Base-by-base conservation (phyloP, 2,113 vertebrate species). In the Ctenodactylus gundi region DNA sequence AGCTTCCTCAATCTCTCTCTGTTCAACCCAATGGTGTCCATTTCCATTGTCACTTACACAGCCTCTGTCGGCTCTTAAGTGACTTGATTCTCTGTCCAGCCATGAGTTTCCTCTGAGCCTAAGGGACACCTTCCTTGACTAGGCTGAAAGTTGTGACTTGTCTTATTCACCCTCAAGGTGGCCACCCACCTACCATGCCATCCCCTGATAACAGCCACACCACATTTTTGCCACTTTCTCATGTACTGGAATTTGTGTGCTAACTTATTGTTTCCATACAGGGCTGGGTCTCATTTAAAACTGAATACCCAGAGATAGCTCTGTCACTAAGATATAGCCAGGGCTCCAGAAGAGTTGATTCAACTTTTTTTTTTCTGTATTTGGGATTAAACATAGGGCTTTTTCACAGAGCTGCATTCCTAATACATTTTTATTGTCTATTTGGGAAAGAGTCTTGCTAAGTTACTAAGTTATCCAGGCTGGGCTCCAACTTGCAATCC, bases 201-300 rank as follows among this genome's bases (percentile, higher is more conserved):
- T 4, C 25, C 34, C 60, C 53, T 39, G 12, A 1, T 9, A 4
- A 29, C 23, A 29, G 73, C 25, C 9, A 67, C 44, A 57, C 15
- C 20, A 1, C n/a, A 20, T 17, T 31, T 51, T 73, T 12, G 3
- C 34, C 11, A 5, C 68, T 34, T 46, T 21, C 39, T 17, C 39
- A 34, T 44, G 34, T 57, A 11, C 31, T 23, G 57, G 57, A 80
- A 67, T 15, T 44, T 68, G 4, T 53, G 6, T 17, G 1, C 17
- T 31, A 21, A 39, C 20, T 10, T 62, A 4, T 1, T 12, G 3
- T 18, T 81, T 51, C 27, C 27, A 29, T 49, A 7, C 46, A 23
- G 27, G 31, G 0, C 29, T 67, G 7, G 0, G 20, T 82, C 51
- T 36, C 70, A 0, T 21, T 49, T 41, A 55, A 27, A 62, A 0